These are phyloP conservation scores for Serilophus lunatus DNA, from an alignment of 2,113 vertebrate species.

Conservation along the genomic window DNA sequence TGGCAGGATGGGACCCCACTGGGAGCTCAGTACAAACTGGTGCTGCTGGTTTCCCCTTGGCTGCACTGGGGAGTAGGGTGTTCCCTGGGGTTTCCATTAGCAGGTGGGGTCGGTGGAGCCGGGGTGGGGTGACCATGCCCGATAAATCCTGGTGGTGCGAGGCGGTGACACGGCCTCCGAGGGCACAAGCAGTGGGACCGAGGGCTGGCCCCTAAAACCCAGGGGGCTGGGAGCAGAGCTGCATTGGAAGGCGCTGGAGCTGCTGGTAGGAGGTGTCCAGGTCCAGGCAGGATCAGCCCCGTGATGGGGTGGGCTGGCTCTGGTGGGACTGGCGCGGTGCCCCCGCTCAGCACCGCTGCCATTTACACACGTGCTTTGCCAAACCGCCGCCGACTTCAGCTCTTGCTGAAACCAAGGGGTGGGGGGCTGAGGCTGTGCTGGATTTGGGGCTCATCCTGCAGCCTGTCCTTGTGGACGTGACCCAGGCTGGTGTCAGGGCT, in stretches of 20 bases:
- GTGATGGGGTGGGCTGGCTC: fast-evolving
- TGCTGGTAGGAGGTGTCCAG: background rate
- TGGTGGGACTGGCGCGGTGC: fast-evolving
- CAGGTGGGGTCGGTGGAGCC: background rate
- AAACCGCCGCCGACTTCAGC: fast-evolving
- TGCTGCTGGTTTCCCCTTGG: background rate
- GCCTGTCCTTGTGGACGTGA: background rate
- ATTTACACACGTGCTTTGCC: background rate
- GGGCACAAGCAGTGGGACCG: background rate
- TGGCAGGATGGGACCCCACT: background rate
- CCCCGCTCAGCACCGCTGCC: fast-evolving
- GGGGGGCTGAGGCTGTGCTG: background rate
- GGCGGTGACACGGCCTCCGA: no score
- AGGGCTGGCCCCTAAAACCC: fast-evolving
- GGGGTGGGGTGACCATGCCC: background rate
- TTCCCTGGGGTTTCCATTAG: background rate
- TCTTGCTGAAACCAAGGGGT: fast-evolving
- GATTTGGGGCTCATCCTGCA: background rate
- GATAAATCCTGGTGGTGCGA: no score
- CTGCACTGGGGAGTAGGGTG: background rate
- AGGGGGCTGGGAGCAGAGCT: fast-evolving
- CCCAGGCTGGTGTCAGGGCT: background rate
- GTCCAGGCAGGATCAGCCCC: background rate
- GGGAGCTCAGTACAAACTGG: fast-evolving
- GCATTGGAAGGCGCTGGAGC: background rate